Conservation (phyloP, 2,888 invertebrate genomes). For the Ophion slaviceki region DNA sequence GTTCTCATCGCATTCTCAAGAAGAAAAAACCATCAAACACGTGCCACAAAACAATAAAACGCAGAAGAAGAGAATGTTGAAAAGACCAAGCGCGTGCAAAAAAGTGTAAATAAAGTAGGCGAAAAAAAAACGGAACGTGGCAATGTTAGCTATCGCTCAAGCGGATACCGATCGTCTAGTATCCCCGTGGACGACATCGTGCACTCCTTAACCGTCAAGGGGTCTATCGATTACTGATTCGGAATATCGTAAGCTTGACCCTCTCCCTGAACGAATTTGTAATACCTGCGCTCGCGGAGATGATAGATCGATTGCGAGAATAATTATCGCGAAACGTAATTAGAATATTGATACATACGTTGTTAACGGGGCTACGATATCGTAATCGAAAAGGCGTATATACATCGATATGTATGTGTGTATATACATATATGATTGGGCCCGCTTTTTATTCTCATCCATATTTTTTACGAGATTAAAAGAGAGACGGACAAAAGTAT, state of each 20-base stretch:
- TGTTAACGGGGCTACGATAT: constrained; percentile 45
- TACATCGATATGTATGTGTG: neutral
- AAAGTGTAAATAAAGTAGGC: constrained; percentile 24
- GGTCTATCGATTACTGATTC: constrained; percentile 43
- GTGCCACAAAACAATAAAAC: constrained; percentile 34
- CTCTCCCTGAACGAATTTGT: constrained; percentile 19
- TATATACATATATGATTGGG: neutral
- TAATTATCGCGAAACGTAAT: constrained; percentile 60
- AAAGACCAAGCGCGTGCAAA: constrained; percentile 43
- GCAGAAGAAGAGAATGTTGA: constrained; percentile 3
- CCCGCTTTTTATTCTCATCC: constrained; percentile 1
- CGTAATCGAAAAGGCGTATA: constrained; percentile 36
- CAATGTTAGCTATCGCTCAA: constrained; percentile 26
- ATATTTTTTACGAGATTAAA: neutral
- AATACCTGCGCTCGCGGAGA: constrained; percentile 31
- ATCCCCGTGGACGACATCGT: constrained; percentile 39
- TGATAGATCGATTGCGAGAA: constrained; percentile 58
- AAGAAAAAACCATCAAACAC: constrained; percentile 35
- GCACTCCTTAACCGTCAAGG: constrained; percentile 39
- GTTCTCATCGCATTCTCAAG: constrained; percentile 1
- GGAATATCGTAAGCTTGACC: constrained; percentile 34
- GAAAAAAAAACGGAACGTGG: constrained; percentile 26
- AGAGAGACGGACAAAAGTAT: neutral
- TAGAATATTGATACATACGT: constrained; percentile 45
- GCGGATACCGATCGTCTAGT: constrained; percentile 45